phyloP scores from a whole-genome alignment of 2,797 vertebrate genomes.

The Coregonus ussuriensis region DNA sequence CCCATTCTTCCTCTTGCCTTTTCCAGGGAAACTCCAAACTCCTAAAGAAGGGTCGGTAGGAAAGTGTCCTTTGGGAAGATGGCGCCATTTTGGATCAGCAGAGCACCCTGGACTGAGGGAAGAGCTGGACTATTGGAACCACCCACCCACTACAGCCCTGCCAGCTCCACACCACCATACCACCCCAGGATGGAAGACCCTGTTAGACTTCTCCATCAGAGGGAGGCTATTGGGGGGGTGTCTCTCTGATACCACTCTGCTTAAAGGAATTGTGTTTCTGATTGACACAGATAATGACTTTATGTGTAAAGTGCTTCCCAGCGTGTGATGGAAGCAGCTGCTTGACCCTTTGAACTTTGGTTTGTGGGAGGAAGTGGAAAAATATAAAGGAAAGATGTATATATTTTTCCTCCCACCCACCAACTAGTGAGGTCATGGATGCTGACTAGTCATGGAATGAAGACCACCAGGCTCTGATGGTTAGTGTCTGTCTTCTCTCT shows the following conservation, averaged over 20 bases:
- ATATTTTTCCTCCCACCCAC: constrained; percentile 4
- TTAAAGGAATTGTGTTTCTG: constrained; percentile 44
- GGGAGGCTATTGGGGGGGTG: constrained; percentile 35
- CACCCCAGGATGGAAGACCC: constrained; percentile 29
- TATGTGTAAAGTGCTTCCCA: constrained; percentile 50
- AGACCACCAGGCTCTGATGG: constrained; percentile 70
- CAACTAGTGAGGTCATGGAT: constrained; percentile 17
- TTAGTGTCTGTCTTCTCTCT: constrained; percentile 35
- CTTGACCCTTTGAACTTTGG: constrained; percentile 44
- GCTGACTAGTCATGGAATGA: constrained; percentile 55
- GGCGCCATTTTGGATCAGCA: constrained; percentile 44
- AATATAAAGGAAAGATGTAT: constrained; percentile 7
- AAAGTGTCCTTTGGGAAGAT: constrained; percentile 9
- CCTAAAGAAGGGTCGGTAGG: constrained; percentile 93
- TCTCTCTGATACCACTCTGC: constrained; percentile 29
- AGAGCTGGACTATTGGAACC: constrained; percentile 34
- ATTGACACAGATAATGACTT: constrained; percentile 39
- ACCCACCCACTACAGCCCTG: constrained; percentile 40
- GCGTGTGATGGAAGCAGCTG: constrained; percentile 50
- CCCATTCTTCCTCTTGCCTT: constrained; percentile 31
- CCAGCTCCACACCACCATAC: constrained; percentile 42
- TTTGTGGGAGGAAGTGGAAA: constrained; percentile 28
- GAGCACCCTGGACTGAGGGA: constrained; percentile 32
- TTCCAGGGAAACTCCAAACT: constrained; percentile 91
- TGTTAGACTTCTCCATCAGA: constrained; percentile 37